Conservation (phyloP, 2,888 invertebrate species). For the Buathra laborator region DNA sequence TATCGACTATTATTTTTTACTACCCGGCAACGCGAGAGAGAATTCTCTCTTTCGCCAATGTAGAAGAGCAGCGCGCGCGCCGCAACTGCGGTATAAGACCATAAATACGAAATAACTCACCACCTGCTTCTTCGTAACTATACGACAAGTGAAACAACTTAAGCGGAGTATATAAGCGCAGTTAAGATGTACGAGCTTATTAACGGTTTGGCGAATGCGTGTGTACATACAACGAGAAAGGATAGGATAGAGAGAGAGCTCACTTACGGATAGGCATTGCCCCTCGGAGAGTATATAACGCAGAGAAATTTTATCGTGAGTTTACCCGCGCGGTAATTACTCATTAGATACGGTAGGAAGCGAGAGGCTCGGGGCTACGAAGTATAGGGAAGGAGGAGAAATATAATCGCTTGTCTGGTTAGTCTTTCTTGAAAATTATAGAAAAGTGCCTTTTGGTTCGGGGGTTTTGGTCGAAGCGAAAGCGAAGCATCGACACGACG, state of each 20-base stretch:
- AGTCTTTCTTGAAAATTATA: slow-evolving; percentile 23
- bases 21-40: neutral
- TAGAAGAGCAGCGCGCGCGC: slow-evolving; percentile 28
- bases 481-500: too few relatives aligned
- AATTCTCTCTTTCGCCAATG: neutral
- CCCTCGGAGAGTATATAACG: neutral
- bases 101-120: slow-evolving; percentile 53
- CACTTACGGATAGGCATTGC: neutral
- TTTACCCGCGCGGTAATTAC: slow-evolving; percentile 60
- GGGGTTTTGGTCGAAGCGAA: too few relatives aligned
- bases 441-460: neutral
- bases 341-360: slow-evolving; percentile 64
- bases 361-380: slow-evolving; percentile 34
- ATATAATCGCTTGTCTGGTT: slow-evolving; percentile 36
- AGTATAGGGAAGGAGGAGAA: neutral
- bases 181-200: slow-evolving; percentile 55
- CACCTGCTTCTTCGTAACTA: slow-evolving; percentile 61
- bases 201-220: slow-evolving; percentile 34
- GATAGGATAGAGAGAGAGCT: neutral
- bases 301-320: slow-evolving; percentile 63
- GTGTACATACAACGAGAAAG: slow-evolving; percentile 1
- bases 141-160: slow-evolving; percentile 58
- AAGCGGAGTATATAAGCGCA: slow-evolving; percentile 36
- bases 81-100: slow-evolving; percentile 40
- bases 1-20: slow-evolving; percentile 54